Evolutionary conservation across 2,113 vertebrate genomes (phyloP).

Genomic region (Fukomys damarensis): DNA sequence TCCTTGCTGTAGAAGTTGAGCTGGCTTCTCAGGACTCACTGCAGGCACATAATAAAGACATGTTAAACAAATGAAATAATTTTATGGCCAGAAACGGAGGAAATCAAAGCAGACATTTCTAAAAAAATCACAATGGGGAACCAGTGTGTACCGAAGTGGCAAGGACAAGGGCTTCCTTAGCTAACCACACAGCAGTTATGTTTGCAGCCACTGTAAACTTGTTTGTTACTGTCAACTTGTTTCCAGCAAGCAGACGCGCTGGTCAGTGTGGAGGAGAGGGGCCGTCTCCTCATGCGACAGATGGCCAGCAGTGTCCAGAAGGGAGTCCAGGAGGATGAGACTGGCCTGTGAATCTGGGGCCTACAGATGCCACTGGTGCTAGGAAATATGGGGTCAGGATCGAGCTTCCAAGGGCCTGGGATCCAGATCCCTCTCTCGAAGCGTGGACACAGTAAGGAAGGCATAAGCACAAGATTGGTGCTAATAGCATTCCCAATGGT

Average conservation of each 20-base stretch:
- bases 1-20: neutral
- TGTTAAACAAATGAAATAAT: neutral
- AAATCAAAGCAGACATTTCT: neutral
- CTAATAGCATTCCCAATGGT: neutral
- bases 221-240: no score
- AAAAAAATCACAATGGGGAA: neutral
- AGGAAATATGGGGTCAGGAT: neutral
- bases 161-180: neutral
- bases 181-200: neutral
- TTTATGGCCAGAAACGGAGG: neutral
- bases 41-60: neutral
- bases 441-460: neutral
- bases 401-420: neutral
- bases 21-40: neutral
- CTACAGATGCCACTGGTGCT: no score
- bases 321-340: neutral
- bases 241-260: neutral
- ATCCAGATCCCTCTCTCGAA: neutral
- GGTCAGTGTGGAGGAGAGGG: neutral
- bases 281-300: neutral
- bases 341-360: neutral
- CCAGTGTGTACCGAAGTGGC: neutral
- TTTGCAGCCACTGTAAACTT: neutral
- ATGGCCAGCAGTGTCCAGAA: neutral
- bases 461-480: rapidly evolving